Conservation (phyloP, 2,797 vertebrate species). For the Catharus ustulatus region DNA sequence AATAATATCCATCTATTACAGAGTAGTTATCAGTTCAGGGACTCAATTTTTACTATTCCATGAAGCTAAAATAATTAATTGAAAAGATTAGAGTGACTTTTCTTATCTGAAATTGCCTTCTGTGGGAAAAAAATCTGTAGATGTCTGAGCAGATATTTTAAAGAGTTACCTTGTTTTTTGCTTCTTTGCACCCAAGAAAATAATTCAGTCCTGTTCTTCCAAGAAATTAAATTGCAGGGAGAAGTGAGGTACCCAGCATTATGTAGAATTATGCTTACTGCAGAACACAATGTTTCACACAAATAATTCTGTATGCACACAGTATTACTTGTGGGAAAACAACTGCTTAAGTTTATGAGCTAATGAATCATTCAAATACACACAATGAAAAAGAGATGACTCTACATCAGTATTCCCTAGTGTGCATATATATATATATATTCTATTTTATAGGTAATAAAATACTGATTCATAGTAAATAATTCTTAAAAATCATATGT, state of each 20-base stretch:
- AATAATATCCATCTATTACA: not conserved
- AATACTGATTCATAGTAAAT: not conserved
- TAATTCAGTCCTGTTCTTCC: not conserved
- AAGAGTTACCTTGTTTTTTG: not conserved
- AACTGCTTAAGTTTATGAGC: not conserved
- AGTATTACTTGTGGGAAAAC: not conserved
- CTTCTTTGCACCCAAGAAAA: not conserved
- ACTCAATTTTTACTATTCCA: not conserved
- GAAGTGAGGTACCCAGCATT: not conserved
- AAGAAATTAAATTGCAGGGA: not conserved
- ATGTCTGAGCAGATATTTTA: not conserved
- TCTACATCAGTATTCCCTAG: not conserved
- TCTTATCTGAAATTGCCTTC: not conserved
- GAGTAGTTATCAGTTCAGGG: not conserved
- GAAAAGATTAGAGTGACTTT: not conserved
- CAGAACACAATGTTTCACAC: not conserved
- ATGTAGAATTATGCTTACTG: not conserved
- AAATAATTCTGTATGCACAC: not conserved
- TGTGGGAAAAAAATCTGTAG: not conserved
- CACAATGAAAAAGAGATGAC: not conserved
- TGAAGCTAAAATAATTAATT: slow-evolving; percentile 20
- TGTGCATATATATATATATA: not conserved
- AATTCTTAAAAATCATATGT: not conserved
- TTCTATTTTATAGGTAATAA: not conserved
- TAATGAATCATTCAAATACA: slow-evolving; percentile 13